Conservation (phyloP, 1,140 invertebrate species). For the Philopotamus ludificatus region DNA sequence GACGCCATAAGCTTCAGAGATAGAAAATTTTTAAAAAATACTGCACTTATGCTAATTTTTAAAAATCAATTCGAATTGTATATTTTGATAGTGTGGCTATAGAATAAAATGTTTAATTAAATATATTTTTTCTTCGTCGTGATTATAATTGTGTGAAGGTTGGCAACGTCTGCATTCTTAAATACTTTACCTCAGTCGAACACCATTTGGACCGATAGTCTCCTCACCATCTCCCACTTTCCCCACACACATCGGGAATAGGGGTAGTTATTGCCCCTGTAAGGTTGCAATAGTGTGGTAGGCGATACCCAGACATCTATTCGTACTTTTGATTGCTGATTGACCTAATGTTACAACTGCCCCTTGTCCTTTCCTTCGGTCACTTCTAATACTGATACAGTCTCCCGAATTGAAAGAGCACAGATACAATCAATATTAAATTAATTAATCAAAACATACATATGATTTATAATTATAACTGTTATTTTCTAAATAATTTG, state of each 20-base stretch:
- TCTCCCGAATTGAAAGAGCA: neutral
- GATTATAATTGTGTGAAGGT: conserved; percentile 3
- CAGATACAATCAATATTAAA: neutral
- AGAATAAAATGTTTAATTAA: too few relatives aligned
- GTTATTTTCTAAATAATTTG: too few relatives aligned
- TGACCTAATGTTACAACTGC: conserved; percentile 41
- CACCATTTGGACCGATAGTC: conserved; percentile 36
- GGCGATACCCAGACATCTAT: conserved; percentile 28
- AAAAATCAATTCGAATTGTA: too few relatives aligned
- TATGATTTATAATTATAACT: neutral
- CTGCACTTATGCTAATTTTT: too few relatives aligned
- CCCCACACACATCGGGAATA: neutral
- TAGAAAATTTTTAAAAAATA: too few relatives aligned
- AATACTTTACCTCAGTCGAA: conserved; percentile 39
- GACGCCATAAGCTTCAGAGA: too few relatives aligned
- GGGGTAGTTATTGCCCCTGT: conserved; percentile 5
- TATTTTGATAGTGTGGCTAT: too few relatives aligned
- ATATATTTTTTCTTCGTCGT: too few relatives aligned
- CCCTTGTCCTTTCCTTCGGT: conserved; percentile 32
- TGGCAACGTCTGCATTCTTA: conserved; percentile 10
- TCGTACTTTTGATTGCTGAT: conserved; percentile 42
- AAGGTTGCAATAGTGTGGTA: conserved; percentile 16
- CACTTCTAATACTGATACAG: conserved; percentile 28
- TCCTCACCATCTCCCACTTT: conserved; percentile 1
- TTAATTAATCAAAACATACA: neutral